Percentiles rank a stretch among this genome's conserved stretches.
Evolutionary conservation across 2,113 vertebrate genomes (phyloP).

Genomic region (Saiga tatarica): DNA sequence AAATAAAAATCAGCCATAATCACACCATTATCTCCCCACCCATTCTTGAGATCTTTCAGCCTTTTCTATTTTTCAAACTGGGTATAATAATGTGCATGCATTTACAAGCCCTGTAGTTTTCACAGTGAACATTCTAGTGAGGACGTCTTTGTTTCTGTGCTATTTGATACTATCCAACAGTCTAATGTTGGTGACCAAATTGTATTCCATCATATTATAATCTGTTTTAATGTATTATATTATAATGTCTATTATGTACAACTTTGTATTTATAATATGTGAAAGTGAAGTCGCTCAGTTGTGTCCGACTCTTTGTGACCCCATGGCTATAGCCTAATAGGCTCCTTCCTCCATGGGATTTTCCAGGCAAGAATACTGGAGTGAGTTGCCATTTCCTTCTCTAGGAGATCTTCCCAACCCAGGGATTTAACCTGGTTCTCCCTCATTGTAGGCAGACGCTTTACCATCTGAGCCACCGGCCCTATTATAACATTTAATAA

Average conservation of each 20-base stretch:
- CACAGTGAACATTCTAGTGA: not conserved
- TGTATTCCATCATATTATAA: slow-evolving; percentile 2
- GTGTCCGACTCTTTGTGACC: too few species aligned
- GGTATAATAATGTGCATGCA: not conserved
- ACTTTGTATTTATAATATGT: not conserved
- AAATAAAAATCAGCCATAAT: slow-evolving; percentile 57
- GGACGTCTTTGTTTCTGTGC: not conserved
- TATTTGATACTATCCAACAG: not conserved
- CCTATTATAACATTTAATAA: not conserved
- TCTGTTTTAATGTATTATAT: not conserved
- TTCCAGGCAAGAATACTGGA: too few species aligned
- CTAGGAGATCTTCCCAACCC: too few species aligned
- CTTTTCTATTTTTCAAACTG: slow-evolving; percentile 35
- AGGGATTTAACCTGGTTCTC: too few species aligned
- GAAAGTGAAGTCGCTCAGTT: too few species aligned
- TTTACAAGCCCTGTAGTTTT: not conserved
- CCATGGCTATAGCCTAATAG: too few species aligned
- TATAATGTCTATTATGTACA: not conserved
- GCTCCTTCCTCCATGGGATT: too few species aligned
- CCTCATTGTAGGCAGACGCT: too few species aligned
- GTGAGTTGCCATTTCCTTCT: too few species aligned
- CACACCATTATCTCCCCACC: not conserved
- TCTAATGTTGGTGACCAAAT: not conserved
- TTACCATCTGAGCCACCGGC: too few species aligned
- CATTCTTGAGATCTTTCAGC: slow-evolving; percentile 16